phyloP scores from a whole-genome alignment of 2,797 vertebrate species.

The Saxicola maurus region DNA sequence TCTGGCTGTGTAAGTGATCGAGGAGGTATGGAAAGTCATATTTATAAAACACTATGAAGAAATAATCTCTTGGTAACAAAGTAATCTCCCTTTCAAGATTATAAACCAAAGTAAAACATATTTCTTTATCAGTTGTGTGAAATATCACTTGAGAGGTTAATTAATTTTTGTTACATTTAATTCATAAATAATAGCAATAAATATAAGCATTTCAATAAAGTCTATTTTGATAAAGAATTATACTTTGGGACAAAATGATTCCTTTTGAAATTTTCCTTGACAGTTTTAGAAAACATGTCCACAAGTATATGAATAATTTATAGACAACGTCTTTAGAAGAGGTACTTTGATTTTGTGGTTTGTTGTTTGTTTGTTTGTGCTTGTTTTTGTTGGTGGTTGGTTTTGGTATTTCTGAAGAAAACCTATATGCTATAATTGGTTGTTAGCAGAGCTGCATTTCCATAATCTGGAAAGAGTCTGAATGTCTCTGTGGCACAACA shows the following conservation, averaged over 20 bases:
- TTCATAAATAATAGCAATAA: neutral
- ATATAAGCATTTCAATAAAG: neutral
- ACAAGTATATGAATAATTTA: slow-evolving; percentile 12
- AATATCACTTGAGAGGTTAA: neutral
- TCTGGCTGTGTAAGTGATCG: neutral
- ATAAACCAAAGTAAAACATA: neutral
- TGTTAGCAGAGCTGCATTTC: neutral
- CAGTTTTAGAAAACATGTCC: neutral
- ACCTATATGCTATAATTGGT: neutral
- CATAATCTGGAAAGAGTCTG: neutral
- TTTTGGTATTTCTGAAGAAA: neutral
- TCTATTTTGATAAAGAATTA: neutral
- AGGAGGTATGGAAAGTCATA: neutral
- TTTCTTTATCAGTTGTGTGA: neutral
- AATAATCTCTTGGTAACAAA: neutral
- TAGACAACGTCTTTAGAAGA: neutral
- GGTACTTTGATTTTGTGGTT: neutral
- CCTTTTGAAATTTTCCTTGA: neutral
- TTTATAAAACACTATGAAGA: neutral
- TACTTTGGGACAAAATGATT: neutral
- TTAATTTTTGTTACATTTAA: neutral
- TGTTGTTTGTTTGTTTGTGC: neutral
- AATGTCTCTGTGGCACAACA: neutral
- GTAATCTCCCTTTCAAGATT: neutral
- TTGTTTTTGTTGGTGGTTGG: neutral